Evolutionary conservation across 2,888 invertebrate species (phyloP), one percentile per base, ranked within the genome.

Genomic region (Orthosia gracilis): DNA sequence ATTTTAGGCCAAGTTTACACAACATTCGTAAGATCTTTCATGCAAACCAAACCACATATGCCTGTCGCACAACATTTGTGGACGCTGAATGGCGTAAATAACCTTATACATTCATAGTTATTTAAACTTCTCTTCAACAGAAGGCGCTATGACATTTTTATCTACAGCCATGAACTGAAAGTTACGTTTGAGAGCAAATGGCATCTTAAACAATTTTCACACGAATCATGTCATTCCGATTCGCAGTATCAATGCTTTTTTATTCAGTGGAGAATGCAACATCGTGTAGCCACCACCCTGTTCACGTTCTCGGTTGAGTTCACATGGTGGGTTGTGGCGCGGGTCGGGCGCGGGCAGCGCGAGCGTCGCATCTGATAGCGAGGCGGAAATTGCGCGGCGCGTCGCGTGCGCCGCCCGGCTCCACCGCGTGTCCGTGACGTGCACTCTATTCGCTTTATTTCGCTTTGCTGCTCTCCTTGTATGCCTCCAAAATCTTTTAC

Each of bases 311-410:
- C 91, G 89, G 90, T 90, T 90, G 91, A 91, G 90, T 91, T 89
- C 89, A 90, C 90, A 87, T 84, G 87, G 87, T 77, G 82, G 87
- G 84, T 86, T 83, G 83, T 86, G 81, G 78, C 69, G 77, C 45
- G 61, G 61, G 61, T 45, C 21, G 45, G 59, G 65, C 86, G 90
- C 91, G 82, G 80, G 76, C 90, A 89, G 92, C 92, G 91, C 92
- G 90, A 85, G 91, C 92, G 91, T 92, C 93, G 92, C 93, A 93
- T 94, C 94, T 93, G 95, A 94, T 93, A 92, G 92, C 91, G 89
- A 89, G 89, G 93, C 96, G 96, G 96, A 96, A 96, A 96, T 96
- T 96, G 94, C 92, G 92, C 92, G 91, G 90, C 90, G 90, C 91
- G 94, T 94, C 94, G 94, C 93, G 94, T 95, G 95, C 94, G 94